phyloP scores from a whole-genome alignment of 2,888 invertebrate species.

The Hemistola chrysoprasaria region DNA sequence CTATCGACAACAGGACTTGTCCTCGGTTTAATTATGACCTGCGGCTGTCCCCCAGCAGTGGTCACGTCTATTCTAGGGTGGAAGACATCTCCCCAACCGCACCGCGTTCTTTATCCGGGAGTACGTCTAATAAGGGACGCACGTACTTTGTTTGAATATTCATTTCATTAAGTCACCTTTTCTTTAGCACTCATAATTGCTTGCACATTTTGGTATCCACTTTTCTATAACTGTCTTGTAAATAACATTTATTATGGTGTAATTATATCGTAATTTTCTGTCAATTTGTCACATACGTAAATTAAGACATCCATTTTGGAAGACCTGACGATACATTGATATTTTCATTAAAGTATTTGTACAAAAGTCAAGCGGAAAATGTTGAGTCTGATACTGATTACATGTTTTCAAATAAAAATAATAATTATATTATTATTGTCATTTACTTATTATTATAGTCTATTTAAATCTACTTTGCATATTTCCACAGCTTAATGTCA shows the following conservation, averaged over 20 bases:
- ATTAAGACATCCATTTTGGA: conserved; percentile 39
- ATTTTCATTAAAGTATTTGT: conserved; percentile 61
- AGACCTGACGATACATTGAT: conserved; percentile 42
- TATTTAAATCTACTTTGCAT: too few species aligned
- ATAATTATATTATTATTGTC: conserved; percentile 26
- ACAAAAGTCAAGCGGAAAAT: conserved; percentile 66
- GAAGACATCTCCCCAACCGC: conserved; percentile 74
- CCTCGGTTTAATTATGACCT: conserved; percentile 81
- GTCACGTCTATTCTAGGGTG: conserved; percentile 79
- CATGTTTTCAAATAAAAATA: conserved; percentile 51
- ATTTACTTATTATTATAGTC: too few species aligned
- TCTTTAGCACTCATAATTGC: conserved; percentile 39
- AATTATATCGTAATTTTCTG: conserved; percentile 40
- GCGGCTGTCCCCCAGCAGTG: conserved; percentile 75
- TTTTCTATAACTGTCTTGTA: conserved; percentile 43
- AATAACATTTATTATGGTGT: conserved; percentile 41
- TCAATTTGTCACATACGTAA: conserved; percentile 77
- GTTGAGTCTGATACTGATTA: conserved; percentile 70
- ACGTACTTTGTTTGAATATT: conserved; percentile 72
- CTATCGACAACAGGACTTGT: conserved; percentile 82
- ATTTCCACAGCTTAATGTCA: too few species aligned
- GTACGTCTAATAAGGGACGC: conserved; percentile 64
- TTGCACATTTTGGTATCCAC: conserved; percentile 41
- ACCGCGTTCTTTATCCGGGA: conserved; percentile 63
- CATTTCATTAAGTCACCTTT: conserved; percentile 31